Evolutionary conservation across 2,888 invertebrate species (phyloP).

Genomic region (Chymomyza fuscimana): DNA sequence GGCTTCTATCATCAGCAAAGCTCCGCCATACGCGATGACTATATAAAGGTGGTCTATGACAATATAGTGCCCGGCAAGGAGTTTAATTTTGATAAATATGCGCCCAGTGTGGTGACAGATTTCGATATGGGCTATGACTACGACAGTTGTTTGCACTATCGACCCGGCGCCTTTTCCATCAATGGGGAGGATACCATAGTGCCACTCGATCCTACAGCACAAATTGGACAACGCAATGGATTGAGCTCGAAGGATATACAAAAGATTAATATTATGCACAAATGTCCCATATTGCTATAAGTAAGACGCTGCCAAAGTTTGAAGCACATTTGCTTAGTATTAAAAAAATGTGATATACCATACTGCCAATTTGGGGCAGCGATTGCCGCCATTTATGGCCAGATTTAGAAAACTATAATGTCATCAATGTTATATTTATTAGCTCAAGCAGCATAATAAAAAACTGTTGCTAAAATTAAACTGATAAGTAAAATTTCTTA

Average conservation of each 20-base stretch:
- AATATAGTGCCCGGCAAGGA: constrained; percentile 82
- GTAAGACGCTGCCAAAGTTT: constrained; percentile 26
- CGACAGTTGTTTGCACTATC: constrained; percentile 90
- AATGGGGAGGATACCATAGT: constrained; percentile 86
- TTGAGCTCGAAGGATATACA: constrained; percentile 73
- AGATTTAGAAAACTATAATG: background rate
- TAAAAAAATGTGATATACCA: constrained; percentile 54
- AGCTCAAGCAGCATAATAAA: constrained; percentile 22
- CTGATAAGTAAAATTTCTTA: constrained; percentile 10
- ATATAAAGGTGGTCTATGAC: constrained; percentile 81
- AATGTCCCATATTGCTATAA: constrained; percentile 69
- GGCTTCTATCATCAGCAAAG: constrained; percentile 92
- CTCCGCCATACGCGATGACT: constrained; percentile 86
- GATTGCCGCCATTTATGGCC: background rate
- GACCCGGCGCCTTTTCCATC: constrained; percentile 85
- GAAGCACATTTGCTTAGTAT: constrained; percentile 25
- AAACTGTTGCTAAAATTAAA: background rate
- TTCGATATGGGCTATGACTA: constrained; percentile 88
- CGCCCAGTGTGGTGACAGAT: constrained; percentile 81
- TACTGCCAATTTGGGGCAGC: background rate
- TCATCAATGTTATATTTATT: constrained; percentile 32
- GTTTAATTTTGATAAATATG: constrained; percentile 86
- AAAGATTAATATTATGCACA: constrained; percentile 78
- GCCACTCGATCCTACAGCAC: constrained; percentile 75
- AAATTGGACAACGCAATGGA: constrained; percentile 74